Percentiles rank a stretch among this genome's conserved stretches.
Evolutionary conservation across 37 sponge, comb jelly and placozoan species (phyloP).

Genomic region (Amphimedon queenslandica): DNA sequence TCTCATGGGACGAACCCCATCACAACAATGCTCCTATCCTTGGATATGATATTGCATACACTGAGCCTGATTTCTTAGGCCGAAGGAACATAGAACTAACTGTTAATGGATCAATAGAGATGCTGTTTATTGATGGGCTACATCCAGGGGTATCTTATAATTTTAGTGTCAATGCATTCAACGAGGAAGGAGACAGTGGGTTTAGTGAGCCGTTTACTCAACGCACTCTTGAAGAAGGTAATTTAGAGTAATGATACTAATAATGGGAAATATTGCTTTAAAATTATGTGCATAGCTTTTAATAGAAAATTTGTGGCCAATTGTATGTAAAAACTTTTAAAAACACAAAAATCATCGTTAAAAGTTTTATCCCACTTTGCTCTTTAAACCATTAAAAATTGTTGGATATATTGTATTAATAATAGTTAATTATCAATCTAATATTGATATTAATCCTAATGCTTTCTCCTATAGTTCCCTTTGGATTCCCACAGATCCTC

Average conservation of each 20-base stretch:
- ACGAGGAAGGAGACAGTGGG: constrained; percentile 37
- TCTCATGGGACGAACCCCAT: constrained; percentile 54
- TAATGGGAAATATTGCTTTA: background rate
- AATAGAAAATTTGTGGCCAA: no score
- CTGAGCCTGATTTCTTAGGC: constrained; percentile 5
- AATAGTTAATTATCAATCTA: no score
- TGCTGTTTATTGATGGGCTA: constrained; percentile 12
- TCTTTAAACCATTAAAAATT: no score
- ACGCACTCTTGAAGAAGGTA: constrained; percentile 47
- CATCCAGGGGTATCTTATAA: constrained; percentile 44
- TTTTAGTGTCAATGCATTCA: constrained; percentile 49
- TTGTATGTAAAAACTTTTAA: no score
- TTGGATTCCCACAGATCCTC: background rate
- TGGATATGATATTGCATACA: constrained; percentile 21
- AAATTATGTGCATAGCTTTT: background rate
- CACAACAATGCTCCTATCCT: constrained; percentile 63
- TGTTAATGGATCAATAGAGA: background rate
- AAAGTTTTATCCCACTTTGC: no score
- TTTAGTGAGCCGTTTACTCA: constrained; percentile 22
- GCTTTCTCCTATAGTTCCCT: no score
- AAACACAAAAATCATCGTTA: no score
- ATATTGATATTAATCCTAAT: no score
- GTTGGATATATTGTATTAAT: no score
- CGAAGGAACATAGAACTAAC: background rate
- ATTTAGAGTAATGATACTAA: background rate